These are phyloP conservation scores for Drosophila anomelani DNA, from an alignment of 2,888 invertebrate species.

Conservation along the genomic window DNA sequence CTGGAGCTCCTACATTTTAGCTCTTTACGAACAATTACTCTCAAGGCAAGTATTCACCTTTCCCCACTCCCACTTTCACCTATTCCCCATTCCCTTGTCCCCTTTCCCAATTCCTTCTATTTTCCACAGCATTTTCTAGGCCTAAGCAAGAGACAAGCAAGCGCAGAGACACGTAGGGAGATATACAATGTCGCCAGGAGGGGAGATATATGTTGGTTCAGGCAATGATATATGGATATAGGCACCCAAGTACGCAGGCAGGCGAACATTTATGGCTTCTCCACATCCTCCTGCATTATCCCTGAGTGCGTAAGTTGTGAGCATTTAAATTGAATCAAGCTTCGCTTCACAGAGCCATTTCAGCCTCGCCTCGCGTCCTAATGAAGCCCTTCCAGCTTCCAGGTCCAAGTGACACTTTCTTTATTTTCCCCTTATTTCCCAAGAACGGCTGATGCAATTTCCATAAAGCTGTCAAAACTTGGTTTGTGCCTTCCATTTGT, in stretches of 20 bases:
- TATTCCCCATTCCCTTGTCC: not conserved
- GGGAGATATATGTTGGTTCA: constrained; percentile 9
- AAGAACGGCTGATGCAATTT: constrained; percentile 43
- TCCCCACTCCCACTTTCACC: too few species aligned
- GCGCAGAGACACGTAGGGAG: constrained; percentile 10
- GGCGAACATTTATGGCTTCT: constrained; percentile 3
- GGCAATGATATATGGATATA: constrained; percentile 7
- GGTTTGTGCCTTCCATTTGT: constrained; percentile 45
- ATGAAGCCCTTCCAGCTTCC: constrained; percentile 38
- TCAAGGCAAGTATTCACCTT: not conserved
- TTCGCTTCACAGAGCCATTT: constrained; percentile 7
- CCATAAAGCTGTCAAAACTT: constrained; percentile 51
- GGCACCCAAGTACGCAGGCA: not conserved
- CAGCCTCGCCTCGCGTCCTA: constrained; percentile 24
- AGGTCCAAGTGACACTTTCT: constrained; percentile 40
- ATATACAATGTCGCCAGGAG: not conserved
- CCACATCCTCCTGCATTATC: not conserved
- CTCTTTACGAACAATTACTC: constrained; percentile 1
- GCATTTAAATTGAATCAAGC: constrained; percentile 67
- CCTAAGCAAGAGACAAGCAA: constrained; percentile 52
- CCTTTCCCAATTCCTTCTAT: not conserved
- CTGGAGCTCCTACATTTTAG: not conserved
- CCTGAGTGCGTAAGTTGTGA: constrained; percentile 49
- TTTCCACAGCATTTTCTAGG: constrained; percentile 28
- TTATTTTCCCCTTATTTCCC: not conserved